Evolutionary conservation across 2,888 invertebrate species (phyloP).

Genomic region (Gymnocheta viridis): DNA sequence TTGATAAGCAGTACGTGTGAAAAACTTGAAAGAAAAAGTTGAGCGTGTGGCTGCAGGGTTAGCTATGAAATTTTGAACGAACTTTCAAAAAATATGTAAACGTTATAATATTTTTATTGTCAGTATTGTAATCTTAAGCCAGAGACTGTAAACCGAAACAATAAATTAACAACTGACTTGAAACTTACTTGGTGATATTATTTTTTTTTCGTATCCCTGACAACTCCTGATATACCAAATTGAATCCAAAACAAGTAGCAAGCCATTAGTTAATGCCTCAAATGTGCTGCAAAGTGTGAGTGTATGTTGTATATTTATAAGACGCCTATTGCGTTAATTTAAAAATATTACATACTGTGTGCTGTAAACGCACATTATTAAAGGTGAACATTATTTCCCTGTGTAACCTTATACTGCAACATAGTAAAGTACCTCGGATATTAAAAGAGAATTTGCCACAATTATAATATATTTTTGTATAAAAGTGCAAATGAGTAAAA

Average conservation of each 20-base stretch:
- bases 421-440: not conserved
- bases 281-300: not conserved
- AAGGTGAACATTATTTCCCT: conserved; percentile 9
- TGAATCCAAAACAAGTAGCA: no score
- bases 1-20: no score
- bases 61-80: no score
- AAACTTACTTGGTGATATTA: not conserved
- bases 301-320: not conserved
- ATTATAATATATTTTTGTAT: conserved; percentile 5
- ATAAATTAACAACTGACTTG: not conserved
- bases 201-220: no score
- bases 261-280: not conserved
- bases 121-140: not conserved
- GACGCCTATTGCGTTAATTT: conserved; percentile 37
- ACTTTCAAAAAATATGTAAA: no score
- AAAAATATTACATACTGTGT: conserved; percentile 42
- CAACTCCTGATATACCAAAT: not conserved
- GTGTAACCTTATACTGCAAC: conserved; percentile 29
- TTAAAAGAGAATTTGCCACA: conserved; percentile 29
- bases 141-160: not conserved
- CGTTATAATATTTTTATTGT: not conserved
- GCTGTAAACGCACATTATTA: not conserved
- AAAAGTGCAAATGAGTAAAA: conserved; percentile 24
- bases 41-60: no score
- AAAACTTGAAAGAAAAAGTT: no score